These are phyloP conservation scores for Sylvilagus floridanus DNA, from an alignment of 2,797 vertebrate species.

Conservation along the genomic window DNA sequence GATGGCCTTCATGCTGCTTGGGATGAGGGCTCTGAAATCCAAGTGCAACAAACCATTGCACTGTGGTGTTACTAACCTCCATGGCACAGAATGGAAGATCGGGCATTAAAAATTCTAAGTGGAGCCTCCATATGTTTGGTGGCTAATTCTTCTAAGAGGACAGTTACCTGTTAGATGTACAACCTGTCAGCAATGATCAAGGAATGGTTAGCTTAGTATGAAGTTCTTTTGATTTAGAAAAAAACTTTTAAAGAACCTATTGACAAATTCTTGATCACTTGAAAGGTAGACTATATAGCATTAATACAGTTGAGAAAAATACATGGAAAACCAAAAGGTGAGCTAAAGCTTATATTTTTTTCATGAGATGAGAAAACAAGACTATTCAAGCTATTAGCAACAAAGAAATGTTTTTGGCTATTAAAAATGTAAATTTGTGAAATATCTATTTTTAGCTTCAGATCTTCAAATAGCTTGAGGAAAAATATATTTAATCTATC, in stretches of 20 bases:
- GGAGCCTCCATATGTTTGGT: background rate
- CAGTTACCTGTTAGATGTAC: background rate
- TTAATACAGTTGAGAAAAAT: slow-evolving; percentile 16
- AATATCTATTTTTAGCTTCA: background rate
- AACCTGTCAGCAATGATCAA: background rate
- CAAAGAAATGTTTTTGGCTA: slow-evolving; percentile 39
- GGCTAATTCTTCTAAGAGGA: slow-evolving; percentile 17
- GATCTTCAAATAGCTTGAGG: slow-evolving; percentile 50
- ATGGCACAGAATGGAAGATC: background rate
- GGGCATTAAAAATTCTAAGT: background rate
- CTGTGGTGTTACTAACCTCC: background rate
- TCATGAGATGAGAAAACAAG: background rate
- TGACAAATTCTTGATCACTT: slow-evolving; percentile 17
- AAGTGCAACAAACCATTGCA: too few species aligned
- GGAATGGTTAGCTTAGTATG: slow-evolving; percentile 8
- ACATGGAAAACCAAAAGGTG: slow-evolving; percentile 19
- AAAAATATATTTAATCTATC: slow-evolving; percentile 34
- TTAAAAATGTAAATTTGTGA: slow-evolving; percentile 51
- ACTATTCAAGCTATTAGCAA: background rate
- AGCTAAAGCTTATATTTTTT: background rate
- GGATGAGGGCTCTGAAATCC: too few species aligned
- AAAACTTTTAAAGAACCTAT: background rate
- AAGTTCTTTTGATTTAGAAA: slow-evolving; percentile 48
- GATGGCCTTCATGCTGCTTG: background rate
- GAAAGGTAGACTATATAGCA: background rate